Evolutionary conservation across 2,888 invertebrate genomes (phyloP).

Genomic region (Lapara coniferarum): DNA sequence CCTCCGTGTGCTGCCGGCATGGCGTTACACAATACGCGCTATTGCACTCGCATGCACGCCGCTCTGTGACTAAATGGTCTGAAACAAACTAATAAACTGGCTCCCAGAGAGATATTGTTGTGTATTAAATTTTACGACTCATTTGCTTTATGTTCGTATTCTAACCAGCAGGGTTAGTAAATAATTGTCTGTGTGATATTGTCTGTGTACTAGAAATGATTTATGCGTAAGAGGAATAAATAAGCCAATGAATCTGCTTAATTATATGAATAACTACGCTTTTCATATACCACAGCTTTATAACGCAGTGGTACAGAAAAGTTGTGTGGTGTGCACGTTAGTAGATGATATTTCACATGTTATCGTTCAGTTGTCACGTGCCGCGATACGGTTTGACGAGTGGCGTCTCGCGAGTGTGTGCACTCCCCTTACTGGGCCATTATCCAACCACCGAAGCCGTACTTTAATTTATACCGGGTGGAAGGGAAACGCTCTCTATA

Average conservation of each 20-base stretch:
- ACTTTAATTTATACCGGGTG: conserved; percentile 8
- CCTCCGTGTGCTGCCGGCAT: not conserved
- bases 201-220: not conserved
- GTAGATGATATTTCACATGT: conserved; percentile 20
- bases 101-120: conserved; percentile 14
- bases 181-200: not conserved
- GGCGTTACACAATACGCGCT: conserved; percentile 14
- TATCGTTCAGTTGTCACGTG: conserved; percentile 12
- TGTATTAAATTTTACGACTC: conserved; percentile 21
- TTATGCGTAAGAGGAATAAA: not conserved
- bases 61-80: conserved; percentile 17
- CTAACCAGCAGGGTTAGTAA: not conserved
- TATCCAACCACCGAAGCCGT: conserved; percentile 5
- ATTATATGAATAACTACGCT: too few species aligned
- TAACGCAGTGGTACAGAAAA: conserved; percentile 7
- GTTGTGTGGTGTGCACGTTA: conserved; percentile 9
- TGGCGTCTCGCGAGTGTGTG: conserved; percentile 6
- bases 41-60: conserved; percentile 16
- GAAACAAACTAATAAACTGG: conserved; percentile 22
- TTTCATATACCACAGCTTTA: not conserved
- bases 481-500: too few species aligned
- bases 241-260: too few species aligned
- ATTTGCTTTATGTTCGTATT: conserved; percentile 9
- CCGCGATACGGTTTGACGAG: conserved; percentile 14
- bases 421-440: conserved; percentile 1